phyloP scores from a whole-genome alignment of 2,113 vertebrate genomes.

The Platichthys flesus region DNA sequence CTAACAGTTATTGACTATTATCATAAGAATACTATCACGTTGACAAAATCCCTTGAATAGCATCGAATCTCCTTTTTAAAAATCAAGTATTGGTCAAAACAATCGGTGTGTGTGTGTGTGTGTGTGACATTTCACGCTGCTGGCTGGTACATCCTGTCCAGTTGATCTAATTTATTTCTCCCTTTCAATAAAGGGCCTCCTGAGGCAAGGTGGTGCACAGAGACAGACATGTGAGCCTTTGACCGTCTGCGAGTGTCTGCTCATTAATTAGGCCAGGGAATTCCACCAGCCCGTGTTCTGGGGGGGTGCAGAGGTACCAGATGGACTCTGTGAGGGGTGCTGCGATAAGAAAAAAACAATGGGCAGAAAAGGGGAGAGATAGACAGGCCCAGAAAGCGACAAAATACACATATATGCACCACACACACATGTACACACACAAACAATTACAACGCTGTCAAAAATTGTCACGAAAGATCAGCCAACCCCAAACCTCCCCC shows the following conservation, averaged over 20 bases:
- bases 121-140: slow-evolving; percentile 61
- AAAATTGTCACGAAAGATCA: slow-evolving; percentile 59
- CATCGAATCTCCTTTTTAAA: slow-evolving; percentile 23
- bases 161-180: slow-evolving; percentile 80
- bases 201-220: slow-evolving; percentile 65
- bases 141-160: slow-evolving; percentile 75
- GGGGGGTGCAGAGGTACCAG: slow-evolving; percentile 83
- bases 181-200: slow-evolving; percentile 80
- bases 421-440: slow-evolving; percentile 22
- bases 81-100: slow-evolving; percentile 20
- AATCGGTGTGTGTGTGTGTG: neutral
- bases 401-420: slow-evolving; percentile 21
- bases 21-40: neutral
- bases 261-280: slow-evolving; percentile 87
- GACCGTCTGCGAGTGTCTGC: slow-evolving; percentile 83
- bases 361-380: slow-evolving; percentile 57
- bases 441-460: slow-evolving; percentile 59
- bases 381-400: slow-evolving; percentile 38
- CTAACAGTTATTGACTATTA: neutral
- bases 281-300: slow-evolving; percentile 81
- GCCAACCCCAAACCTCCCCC: neutral
- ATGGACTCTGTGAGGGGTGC: slow-evolving; percentile 83
- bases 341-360: slow-evolving; percentile 69
- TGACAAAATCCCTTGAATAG: neutral
- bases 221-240: slow-evolving; percentile 79